Evolutionary conservation across 2,888 invertebrate genomes (phyloP).

Genomic region (Mesorhabditis spiculigera): DNA sequence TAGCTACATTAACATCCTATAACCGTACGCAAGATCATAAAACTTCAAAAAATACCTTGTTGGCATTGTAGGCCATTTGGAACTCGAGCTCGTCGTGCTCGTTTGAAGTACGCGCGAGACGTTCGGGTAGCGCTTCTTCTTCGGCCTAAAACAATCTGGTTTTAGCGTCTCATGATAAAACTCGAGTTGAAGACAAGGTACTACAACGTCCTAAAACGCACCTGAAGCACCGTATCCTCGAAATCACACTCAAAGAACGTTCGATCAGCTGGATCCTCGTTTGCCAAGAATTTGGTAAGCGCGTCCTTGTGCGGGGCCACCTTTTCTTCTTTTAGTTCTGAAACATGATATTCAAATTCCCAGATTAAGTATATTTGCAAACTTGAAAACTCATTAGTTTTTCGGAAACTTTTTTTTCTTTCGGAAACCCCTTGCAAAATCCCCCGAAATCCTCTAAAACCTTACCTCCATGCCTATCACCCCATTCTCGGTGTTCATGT

Average conservation of each 20-base stretch:
- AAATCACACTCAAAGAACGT: conserved; percentile 49
- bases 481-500: conserved; percentile 55
- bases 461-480: conserved; percentile 53
- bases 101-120: conserved; percentile 25
- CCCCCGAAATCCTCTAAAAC: no score
- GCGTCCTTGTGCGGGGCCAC: conserved; percentile 55
- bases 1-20: background rate
- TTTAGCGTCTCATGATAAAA: background rate
- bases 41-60: conserved; percentile 19
- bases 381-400: no score
- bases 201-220: conserved; percentile 6
- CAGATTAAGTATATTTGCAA: no score
- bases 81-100: conserved; percentile 30
- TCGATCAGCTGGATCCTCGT: conserved; percentile 44
- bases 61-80: conserved; percentile 37
- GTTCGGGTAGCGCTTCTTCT: conserved; percentile 39
- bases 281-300: conserved; percentile 51
- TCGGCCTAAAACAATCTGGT: conserved; percentile 25
- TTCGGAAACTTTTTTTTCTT: no score
- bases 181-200: background rate
- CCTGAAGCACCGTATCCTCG: conserved; percentile 40
- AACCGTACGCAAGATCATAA: background rate
- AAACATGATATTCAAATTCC: conserved; percentile 7
- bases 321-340: conserved; percentile 54
- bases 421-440: no score